Evolutionary conservation across 2,113 vertebrate genomes (phyloP), one percentile per base, ranked within the genome.

Genomic region (Petromus typicus): DNA sequence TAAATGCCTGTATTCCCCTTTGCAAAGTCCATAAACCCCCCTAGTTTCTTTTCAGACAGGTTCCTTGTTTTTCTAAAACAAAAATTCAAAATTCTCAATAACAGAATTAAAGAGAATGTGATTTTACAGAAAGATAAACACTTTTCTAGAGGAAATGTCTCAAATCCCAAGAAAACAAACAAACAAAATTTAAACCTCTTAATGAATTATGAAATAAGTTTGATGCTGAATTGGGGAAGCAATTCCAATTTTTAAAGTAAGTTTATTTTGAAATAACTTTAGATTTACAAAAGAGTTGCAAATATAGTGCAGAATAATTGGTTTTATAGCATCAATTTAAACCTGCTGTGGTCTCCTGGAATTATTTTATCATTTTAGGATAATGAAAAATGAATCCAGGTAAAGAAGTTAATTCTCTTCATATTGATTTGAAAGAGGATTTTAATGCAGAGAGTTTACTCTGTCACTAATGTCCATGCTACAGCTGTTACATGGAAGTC

Each of bases 281-380:
- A 95, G 79, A 87, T 84, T 95, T 90, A 82, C 14, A 78, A 48
- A 79, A 83, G 27, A 94, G 57, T 40, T 94, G 10, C 40, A 89
- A 87, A 84, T 45, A 48, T 56, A 67, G n/a, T 43, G 18, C n/a
- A 45, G 61, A 96, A 34, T 69, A 95, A 76, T 84, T 87, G 30
- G 23, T 78, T 95, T 89, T 56, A 4, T 83, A 63, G 56, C 67
- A 91, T 84, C 75, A 56, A 22, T 84, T 89, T 84, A 94, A 95
- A 51, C 6, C 54, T 83, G 34, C 45, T 78, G 3, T 61, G 22
- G 48, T 93, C 51, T 61, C 88, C 63, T 66, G 84, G 59, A 90
- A 84, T 95, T 96, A 59, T 87, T 90, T 96, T 83, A 80, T 86
- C 64, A 93, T 93, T 95, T 96, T 90, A 84, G 45, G 37, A 84